These are phyloP conservation scores for Pteromalus puparum DNA, from an alignment of 1,140 invertebrate genomes.

Conservation along the genomic window DNA sequence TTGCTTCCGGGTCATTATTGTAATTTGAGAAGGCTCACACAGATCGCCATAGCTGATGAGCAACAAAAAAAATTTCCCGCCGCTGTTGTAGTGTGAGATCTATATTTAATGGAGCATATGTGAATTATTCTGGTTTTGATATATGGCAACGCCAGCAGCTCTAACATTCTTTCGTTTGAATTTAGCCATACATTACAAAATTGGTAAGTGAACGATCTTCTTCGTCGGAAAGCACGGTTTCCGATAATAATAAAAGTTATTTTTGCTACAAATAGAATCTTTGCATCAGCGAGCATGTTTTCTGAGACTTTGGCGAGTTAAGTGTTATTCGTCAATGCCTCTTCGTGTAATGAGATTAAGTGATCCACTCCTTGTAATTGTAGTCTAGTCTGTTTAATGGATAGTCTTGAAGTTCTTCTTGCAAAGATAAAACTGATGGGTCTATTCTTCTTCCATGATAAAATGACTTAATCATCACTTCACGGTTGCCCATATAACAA, in stretches of 20 bases:
- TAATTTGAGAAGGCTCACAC: too few relatives aligned
- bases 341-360: neutral
- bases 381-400: neutral
- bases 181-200: slow-evolving; percentile 43
- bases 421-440: too few relatives aligned
- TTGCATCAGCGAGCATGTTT: slow-evolving; percentile 35
- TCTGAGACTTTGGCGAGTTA: slow-evolving; percentile 52
- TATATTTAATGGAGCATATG: too few relatives aligned
- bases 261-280: slow-evolving; percentile 25
- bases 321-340: slow-evolving; percentile 22
- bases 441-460: slow-evolving; percentile 16
- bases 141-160: slow-evolving; percentile 8
- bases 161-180: neutral
- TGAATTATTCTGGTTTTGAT: too few relatives aligned
- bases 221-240: slow-evolving; percentile 39
- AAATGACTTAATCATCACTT: neutral
- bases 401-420: neutral
- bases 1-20: too few relatives aligned
- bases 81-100: too few relatives aligned
- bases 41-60: too few relatives aligned
- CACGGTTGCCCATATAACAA: neutral
- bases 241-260: slow-evolving; percentile 50
- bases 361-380: neutral
- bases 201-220: slow-evolving; percentile 42
- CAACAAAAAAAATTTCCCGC: too few relatives aligned